Conservation (phyloP, 2,797 vertebrate species). For the Macrochelys suwanniensis region DNA sequence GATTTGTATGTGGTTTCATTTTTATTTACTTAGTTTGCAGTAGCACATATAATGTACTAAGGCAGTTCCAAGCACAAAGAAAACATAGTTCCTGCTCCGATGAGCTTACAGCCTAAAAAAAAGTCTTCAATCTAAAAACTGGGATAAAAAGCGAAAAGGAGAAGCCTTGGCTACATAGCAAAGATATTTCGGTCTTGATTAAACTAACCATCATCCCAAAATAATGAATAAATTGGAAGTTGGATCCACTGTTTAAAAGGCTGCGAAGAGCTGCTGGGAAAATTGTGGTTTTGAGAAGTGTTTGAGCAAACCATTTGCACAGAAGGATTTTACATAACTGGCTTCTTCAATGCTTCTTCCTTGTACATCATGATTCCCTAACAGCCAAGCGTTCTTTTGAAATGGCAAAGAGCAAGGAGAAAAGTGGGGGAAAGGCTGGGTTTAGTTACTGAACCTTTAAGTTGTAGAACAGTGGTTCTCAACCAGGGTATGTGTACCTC, state of each 20-base stretch:
- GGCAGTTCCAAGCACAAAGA: fast-evolving
- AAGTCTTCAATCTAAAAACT: neutral
- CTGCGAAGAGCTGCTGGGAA: neutral
- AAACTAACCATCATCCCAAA: neutral
- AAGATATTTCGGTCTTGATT: neutral
- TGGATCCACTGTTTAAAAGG: neutral
- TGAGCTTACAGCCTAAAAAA: neutral
- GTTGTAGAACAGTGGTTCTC: too few species aligned
- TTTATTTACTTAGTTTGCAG: neutral
- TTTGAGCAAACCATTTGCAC: neutral
- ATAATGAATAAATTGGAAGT: neutral
- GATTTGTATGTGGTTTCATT: neutral
- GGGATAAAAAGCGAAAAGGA: neutral
- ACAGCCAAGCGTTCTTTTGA: neutral
- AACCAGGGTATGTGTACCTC: too few species aligned
- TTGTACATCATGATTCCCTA: neutral
- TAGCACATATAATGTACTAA: neutral
- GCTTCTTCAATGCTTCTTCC: neutral
- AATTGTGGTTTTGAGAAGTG: neutral
- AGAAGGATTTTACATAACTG: neutral
- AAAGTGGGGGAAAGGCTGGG: neutral
- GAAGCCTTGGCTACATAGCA: neutral
- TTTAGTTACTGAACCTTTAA: constrained; percentile 11
- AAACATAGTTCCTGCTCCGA: neutral
- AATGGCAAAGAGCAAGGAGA: neutral